Conservation (phyloP, 2,888 invertebrate genomes). For the Thumatha senex region DNA sequence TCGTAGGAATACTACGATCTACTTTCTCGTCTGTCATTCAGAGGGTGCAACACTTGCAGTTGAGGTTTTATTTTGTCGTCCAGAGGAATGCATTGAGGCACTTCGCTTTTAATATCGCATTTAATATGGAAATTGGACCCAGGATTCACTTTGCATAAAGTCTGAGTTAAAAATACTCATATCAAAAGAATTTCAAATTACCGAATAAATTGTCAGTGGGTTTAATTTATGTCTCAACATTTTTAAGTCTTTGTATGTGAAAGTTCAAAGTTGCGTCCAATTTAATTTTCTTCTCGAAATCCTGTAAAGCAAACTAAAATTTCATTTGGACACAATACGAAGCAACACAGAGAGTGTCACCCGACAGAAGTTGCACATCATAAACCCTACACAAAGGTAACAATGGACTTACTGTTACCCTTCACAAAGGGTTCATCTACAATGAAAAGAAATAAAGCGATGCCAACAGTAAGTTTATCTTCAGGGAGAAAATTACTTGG, state of each 20-base stretch:
- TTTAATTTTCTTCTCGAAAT: slow-evolving; percentile 18
- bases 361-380: slow-evolving; percentile 57
- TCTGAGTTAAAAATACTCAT: no score
- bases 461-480: slow-evolving; percentile 53
- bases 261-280: slow-evolving; percentile 2
- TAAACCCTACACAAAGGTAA: slow-evolving; percentile 61
- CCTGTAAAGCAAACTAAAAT: slow-evolving; percentile 26
- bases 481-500: slow-evolving; percentile 47
- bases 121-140: no score
- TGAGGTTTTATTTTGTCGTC: no score
- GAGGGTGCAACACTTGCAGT: no score
- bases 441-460: slow-evolving; percentile 60
- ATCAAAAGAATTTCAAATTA: slow-evolving; percentile 1
- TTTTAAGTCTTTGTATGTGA: slow-evolving; percentile 1
- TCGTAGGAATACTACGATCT: no score
- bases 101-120: no score
- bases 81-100: no score
- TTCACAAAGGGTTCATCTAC: slow-evolving; percentile 58
- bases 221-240: not conserved
- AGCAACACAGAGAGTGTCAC: slow-evolving; percentile 32
- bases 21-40: no score
- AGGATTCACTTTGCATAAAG: not conserved
- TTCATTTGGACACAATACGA: slow-evolving; percentile 41
- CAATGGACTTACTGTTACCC: slow-evolving; percentile 49
- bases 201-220: not conserved